Conservation (phyloP, 2,797 vertebrate species). For the Hypotaenidia philippensis region DNA sequence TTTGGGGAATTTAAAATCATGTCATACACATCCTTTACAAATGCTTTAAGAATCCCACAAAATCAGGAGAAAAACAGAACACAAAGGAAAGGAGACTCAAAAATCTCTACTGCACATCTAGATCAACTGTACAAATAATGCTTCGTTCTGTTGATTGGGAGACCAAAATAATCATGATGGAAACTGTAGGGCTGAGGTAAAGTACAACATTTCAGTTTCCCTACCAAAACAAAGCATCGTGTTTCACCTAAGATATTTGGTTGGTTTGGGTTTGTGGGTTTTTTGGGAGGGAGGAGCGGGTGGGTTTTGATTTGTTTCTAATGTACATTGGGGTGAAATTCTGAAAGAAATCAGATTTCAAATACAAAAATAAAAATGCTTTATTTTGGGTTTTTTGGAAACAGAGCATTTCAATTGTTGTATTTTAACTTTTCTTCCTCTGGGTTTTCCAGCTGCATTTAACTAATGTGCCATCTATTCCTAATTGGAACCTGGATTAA, state of each 20-base stretch:
- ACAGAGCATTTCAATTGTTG: neutral
- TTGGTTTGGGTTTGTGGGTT: too few relatives aligned
- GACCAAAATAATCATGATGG: neutral
- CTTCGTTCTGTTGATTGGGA: neutral
- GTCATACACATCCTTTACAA: constrained; percentile 53
- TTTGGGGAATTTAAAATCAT: constrained; percentile 60
- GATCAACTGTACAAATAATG: neutral
- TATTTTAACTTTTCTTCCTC: neutral
- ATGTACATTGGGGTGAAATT: neutral
- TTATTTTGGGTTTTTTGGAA: neutral
- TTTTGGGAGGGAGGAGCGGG: neutral
- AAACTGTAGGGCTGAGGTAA: neutral
- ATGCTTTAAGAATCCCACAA: neutral
- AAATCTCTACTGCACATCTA: neutral
- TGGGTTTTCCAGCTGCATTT: neutral
- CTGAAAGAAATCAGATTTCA: neutral
- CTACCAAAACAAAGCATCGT: neutral
- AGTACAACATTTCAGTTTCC: neutral
- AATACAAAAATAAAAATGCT: neutral
- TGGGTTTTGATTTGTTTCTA: neutral
- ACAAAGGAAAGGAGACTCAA: constrained; percentile 9
- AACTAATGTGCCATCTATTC: neutral
- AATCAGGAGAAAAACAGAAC: neutral
- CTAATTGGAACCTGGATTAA: neutral
- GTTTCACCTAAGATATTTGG: neutral